Conservation (phyloP, 37 sponge, comb jelly and placozoan species). For the Ephydatia muelleri region DNA sequence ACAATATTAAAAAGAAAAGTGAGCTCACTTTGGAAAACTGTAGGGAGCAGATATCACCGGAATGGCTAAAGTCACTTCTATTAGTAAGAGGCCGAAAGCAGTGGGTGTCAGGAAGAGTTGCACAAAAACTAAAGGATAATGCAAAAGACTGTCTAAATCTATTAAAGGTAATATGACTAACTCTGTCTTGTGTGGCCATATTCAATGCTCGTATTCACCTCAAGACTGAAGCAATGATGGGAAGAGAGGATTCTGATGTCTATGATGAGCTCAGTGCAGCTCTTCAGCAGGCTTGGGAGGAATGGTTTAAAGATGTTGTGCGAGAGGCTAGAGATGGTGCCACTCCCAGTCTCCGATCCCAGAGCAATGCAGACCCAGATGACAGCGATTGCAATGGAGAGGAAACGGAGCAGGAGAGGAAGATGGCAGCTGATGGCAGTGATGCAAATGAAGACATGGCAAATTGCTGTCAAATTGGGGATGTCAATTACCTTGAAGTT, state of each 20-base stretch:
- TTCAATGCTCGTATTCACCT: too few relatives aligned
- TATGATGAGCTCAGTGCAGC: background rate
- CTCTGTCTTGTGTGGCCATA: background rate
- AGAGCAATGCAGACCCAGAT: too few relatives aligned
- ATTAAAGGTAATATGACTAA: background rate
- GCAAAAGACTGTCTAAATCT: slow-evolving; percentile 1
- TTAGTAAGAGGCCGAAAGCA: background rate
- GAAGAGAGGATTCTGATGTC: background rate
- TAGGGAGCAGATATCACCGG: background rate
- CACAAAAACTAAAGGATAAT: background rate
- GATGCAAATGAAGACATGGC: too few relatives aligned
- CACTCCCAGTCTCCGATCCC: too few relatives aligned
- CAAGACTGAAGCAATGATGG: background rate
- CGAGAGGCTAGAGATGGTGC: background rate
- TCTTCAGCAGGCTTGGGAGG: background rate
- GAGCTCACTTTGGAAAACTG: too few relatives aligned
- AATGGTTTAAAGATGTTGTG: background rate
- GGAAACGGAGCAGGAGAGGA: too few relatives aligned
- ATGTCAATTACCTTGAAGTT: too few relatives aligned
- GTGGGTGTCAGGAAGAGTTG: background rate
- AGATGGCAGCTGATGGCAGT: too few relatives aligned
- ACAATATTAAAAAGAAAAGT: too few relatives aligned
- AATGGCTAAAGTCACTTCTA: slow-evolving; percentile 8
- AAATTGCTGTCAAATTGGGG: too few relatives aligned
- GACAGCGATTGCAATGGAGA: too few relatives aligned